Percentiles rank a stretch among this genome's conserved stretches.
These are phyloP conservation scores for Cacajao melanocephalus DNA, from an alignment of 2,797 vertebrate genomes.

Conservation along the genomic window DNA sequence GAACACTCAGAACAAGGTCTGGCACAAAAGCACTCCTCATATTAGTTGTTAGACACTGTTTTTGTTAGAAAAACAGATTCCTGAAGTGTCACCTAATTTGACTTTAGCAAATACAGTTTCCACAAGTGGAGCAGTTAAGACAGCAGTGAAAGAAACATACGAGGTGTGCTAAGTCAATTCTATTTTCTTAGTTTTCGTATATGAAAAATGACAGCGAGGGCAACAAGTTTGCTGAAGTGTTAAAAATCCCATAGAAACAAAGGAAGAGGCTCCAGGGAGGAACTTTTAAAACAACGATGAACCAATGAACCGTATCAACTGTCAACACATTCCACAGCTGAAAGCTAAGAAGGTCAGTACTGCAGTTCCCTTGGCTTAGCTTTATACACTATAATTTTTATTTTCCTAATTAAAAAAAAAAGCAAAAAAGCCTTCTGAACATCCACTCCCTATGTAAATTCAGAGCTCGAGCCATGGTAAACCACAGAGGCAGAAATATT, in stretches of 20 bases:
- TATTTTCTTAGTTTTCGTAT: slow-evolving; percentile 34
- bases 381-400: slow-evolving; percentile 82
- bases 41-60: background rate
- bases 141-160: background rate
- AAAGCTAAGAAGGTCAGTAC: slow-evolving; percentile 82
- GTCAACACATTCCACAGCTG: slow-evolving; percentile 83
- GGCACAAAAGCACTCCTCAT: background rate
- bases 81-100: background rate
- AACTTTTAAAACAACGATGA: slow-evolving; percentile 81
- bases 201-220: slow-evolving; percentile 55
- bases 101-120: background rate
- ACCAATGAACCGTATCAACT: slow-evolving; percentile 78
- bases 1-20: background rate
- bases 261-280: slow-evolving; percentile 80
- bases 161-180: background rate
- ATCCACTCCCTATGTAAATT: slow-evolving; percentile 81
- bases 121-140: background rate
- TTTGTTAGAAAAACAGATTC: background rate
- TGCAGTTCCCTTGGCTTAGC: slow-evolving; percentile 83
- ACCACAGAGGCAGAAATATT: slow-evolving; percentile 84
- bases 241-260: slow-evolving; percentile 79
- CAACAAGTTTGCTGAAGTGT: slow-evolving; percentile 47
- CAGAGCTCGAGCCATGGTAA: slow-evolving; percentile 81
- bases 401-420: slow-evolving; percentile 77
- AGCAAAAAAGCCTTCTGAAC: slow-evolving; percentile 80